phyloP scores from a whole-genome alignment of 1,140 invertebrate genomes.

The Drosophila prosaltans region DNA sequence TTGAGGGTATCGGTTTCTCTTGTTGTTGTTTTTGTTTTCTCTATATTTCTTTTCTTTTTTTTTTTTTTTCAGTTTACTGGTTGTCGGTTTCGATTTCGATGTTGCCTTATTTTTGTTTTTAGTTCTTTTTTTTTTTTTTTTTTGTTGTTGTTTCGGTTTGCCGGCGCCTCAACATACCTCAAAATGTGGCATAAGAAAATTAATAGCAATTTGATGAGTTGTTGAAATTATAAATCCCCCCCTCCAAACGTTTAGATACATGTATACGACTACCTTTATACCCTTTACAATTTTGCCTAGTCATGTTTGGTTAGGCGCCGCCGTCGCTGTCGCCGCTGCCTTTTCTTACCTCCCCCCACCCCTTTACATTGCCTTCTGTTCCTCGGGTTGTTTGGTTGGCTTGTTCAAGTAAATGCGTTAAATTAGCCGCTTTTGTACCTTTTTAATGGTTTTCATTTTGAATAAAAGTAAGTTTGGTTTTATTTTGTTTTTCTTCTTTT shows the following conservation, averaged over 20 bases:
- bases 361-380: neutral
- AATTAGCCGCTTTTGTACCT: conserved; percentile 70
- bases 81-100: conserved; percentile 55
- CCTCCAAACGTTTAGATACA: neutral
- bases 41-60: conserved; percentile 1
- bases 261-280: neutral
- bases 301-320: conserved; percentile 62
- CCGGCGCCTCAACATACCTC: conserved; percentile 53
- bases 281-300: conserved; percentile 29
- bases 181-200: conserved; percentile 45
- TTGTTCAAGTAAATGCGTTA: conserved; percentile 74
- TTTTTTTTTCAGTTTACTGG: neutral
- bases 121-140: neutral
- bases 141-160: conserved; percentile 27
- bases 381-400: conserved; percentile 13
- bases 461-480: neutral
- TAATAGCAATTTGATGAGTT: conserved; percentile 82
- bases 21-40: conserved; percentile 1
- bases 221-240: conserved; percentile 77
- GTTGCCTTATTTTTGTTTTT: conserved; percentile 15
- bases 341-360: neutral
- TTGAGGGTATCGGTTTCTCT: neutral
- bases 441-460: conserved; percentile 44
- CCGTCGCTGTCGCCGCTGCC: conserved; percentile 6
- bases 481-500: conserved; percentile 15